Conservation (phyloP, 2,797 vertebrate species). For the Muscicapa comitata region DNA sequence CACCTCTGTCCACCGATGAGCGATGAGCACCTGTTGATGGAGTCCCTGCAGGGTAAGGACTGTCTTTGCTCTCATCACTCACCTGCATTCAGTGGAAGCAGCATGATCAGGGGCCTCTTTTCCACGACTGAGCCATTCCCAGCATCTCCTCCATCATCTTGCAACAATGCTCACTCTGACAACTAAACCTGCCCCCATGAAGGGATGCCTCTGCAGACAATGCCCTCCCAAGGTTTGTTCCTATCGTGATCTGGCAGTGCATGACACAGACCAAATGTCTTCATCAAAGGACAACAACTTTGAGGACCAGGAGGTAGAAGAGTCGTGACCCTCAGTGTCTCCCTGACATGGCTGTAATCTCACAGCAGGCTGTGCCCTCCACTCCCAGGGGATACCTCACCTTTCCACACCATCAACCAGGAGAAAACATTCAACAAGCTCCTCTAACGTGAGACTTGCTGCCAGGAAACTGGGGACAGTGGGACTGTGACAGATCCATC, state of each 20-base stretch:
- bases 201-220: neutral
- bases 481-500: fast-evolving
- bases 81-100: neutral
- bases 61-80: constrained; percentile 12
- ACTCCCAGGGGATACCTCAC: neutral
- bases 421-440: neutral
- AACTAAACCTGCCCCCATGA: neutral
- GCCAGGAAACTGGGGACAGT: neutral
- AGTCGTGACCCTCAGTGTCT: fast-evolving
- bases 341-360: fast-evolving
- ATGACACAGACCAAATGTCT: neutral
- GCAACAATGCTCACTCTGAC: neutral
- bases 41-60: constrained; percentile 38
- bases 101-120: neutral
- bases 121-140: neutral
- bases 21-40: neutral
- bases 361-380: neutral
- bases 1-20: neutral
- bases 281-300: fast-evolving
- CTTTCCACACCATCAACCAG: neutral
- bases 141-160: neutral
- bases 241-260: neutral
- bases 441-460: too few relatives aligned
- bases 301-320: neutral
- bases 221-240: neutral